Conservation (phyloP, 1,140 invertebrate genomes). For the Orius insidiosus region DNA sequence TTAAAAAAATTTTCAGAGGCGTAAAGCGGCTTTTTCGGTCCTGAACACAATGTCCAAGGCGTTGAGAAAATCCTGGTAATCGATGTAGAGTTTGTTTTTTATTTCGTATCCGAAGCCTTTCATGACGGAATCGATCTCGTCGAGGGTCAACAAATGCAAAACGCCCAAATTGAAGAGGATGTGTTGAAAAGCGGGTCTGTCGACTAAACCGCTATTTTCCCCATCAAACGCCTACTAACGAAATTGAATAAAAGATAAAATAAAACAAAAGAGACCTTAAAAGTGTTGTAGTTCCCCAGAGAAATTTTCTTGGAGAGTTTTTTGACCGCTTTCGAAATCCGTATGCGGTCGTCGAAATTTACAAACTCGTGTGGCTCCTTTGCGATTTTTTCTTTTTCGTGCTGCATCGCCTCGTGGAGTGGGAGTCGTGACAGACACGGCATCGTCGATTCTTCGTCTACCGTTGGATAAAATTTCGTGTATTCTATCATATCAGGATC, state of each 20-base stretch:
- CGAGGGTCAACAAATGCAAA: background rate
- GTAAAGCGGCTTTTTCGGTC: slow-evolving; percentile 1
- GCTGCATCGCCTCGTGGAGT: background rate
- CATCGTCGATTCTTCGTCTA: background rate
- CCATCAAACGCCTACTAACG: background rate
- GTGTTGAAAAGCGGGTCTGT: background rate
- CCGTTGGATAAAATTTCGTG: background rate
- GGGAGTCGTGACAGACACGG: background rate
- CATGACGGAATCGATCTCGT: background rate
- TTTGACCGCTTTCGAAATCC: slow-evolving; percentile 1
- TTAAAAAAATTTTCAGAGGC: background rate
- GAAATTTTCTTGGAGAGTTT: background rate
- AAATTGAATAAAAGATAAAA: background rate
- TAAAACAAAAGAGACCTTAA: background rate
- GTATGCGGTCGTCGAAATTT: background rate
- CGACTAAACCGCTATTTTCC: background rate
- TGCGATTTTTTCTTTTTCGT: background rate
- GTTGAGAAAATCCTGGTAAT: background rate
- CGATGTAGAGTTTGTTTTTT: background rate
- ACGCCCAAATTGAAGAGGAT: slow-evolving; percentile 2
- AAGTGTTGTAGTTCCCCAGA: background rate
- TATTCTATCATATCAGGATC: slow-evolving; percentile 1
- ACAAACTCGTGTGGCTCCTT: background rate
- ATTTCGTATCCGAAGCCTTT: background rate
- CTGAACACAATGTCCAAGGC: slow-evolving; percentile 2